A percentile compares a stretch with the other conserved stretches of the same genome.
Evolutionary conservation across 1,140 invertebrate species (phyloP).

Genomic region (Homalodisca vitripennis): DNA sequence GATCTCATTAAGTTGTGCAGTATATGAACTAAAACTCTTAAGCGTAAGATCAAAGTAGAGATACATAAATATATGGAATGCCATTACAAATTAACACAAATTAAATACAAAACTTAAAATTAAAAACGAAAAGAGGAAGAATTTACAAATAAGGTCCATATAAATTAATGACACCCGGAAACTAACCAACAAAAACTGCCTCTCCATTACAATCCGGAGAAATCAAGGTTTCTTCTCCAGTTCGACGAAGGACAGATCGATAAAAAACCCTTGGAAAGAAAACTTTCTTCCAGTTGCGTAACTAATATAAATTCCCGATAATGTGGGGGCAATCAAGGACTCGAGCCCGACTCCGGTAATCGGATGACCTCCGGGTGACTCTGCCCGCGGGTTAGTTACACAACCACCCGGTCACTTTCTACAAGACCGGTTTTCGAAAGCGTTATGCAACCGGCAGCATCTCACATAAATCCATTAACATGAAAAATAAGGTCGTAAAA

Average conservation of each 20-base stretch:
- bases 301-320: no score
- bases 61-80: background rate
- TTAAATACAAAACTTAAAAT: background rate
- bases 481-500: slow-evolving; percentile 10
- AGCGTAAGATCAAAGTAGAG: background rate
- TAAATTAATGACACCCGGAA: no score
- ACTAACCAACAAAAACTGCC: no score
- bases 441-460: background rate
- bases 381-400: background rate
- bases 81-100: background rate
- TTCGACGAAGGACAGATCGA: background rate
- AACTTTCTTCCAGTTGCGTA: no score
- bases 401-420: slow-evolving; percentile 6
- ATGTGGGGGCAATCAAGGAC: no score
- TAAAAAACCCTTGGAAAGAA: background rate
- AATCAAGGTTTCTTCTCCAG: background rate
- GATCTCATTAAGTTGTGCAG: background rate
- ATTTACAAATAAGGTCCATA: no score
- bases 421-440: slow-evolving; percentile 9
- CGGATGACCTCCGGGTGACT: background rate
- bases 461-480: slow-evolving; percentile 9
- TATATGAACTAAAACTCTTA: background rate
- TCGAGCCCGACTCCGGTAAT: background rate
- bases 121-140: no score
- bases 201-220: no score